Conservation (phyloP, 1,140 invertebrate genomes). For the Cydia splendana region DNA sequence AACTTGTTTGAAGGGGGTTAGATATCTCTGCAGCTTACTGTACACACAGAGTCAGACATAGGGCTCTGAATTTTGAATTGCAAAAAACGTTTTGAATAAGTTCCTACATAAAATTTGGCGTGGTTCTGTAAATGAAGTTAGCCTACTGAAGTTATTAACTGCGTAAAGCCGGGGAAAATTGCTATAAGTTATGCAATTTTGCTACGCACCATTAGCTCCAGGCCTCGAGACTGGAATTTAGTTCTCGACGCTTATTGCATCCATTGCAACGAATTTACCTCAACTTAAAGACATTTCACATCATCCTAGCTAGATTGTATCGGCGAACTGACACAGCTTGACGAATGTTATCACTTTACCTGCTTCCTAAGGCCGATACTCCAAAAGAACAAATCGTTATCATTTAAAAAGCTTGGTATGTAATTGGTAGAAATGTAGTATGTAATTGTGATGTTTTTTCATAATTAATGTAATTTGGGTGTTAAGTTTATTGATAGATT, state of each 20-base stretch:
- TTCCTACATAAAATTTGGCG: background rate
- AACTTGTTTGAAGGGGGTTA: too few species aligned
- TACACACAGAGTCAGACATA: too few species aligned
- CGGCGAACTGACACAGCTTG: background rate
- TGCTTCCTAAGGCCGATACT: too few species aligned
- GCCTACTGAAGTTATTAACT: constrained; percentile 13
- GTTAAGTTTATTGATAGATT: too few species aligned
- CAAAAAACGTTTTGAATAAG: background rate
- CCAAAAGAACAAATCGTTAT: too few species aligned
- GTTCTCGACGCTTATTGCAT: constrained; percentile 51
- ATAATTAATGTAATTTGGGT: too few species aligned
- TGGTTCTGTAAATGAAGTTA: background rate
- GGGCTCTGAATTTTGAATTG: too few species aligned
- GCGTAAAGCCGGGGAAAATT: constrained; percentile 57
- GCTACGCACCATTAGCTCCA: constrained; percentile 57
- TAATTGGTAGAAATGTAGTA: too few species aligned
- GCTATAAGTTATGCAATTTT: constrained; percentile 66
- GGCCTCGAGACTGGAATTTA: constrained; percentile 50
- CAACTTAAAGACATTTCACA: constrained; percentile 5
- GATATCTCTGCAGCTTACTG: too few species aligned
- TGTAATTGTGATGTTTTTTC: too few species aligned
- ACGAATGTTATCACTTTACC: too few species aligned
- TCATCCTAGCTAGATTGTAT: background rate
- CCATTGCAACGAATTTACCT: constrained; percentile 46
- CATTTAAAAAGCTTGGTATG: too few species aligned